Evolutionary conservation across 1,140 invertebrate species (phyloP).

Genomic region (Linepithema humile): DNA sequence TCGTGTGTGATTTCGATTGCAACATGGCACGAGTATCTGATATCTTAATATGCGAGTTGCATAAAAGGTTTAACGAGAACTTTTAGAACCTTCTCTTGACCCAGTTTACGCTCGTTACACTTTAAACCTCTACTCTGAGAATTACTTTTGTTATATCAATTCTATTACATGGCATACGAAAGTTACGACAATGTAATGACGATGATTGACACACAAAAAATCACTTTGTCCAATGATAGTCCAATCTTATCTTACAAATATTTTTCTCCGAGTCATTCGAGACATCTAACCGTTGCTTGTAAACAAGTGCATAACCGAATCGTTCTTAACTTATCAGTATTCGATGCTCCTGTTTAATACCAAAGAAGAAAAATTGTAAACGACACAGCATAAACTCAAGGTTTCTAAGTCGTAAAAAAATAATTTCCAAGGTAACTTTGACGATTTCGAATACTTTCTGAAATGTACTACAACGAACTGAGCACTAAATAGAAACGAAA

Average conservation of each 20-base stretch:
- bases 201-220: constrained; percentile 9
- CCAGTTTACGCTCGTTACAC: neutral
- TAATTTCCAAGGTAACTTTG: neutral
- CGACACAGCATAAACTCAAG: neutral
- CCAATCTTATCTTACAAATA: neutral
- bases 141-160: constrained; percentile 23
- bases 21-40: neutral
- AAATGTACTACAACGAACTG: no score
- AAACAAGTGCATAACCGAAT: neutral
- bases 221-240: neutral
- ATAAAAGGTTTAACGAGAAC: constrained; percentile 5
- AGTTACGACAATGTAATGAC: neutral
- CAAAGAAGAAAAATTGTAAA: neutral
- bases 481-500: no score
- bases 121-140: neutral
- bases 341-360: neutral
- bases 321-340: constrained; percentile 1
- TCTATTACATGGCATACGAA: neutral
- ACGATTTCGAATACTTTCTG: no score
- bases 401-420: neutral
- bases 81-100: constrained; percentile 12
- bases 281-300: neutral
- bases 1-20: neutral
- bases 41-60: constrained; percentile 17
- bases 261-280: neutral